phyloP scores from a whole-genome alignment of 2,888 invertebrate species.

The Melieria picta region DNA sequence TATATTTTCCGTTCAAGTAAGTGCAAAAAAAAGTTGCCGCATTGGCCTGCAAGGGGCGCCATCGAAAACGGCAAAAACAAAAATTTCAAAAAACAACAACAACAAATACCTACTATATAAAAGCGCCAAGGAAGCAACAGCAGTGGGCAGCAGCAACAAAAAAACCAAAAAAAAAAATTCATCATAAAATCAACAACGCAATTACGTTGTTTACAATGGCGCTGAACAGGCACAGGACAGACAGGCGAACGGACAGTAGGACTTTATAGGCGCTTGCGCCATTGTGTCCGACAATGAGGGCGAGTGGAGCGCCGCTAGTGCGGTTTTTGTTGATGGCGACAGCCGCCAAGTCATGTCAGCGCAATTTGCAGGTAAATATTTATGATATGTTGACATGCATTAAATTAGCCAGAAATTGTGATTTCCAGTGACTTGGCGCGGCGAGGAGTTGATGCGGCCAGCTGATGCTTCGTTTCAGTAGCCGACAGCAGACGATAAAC shows the following conservation, averaged over 20 bases:
- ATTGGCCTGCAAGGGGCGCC: not conserved
- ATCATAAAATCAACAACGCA: slow-evolving; percentile 10
- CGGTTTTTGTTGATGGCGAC: not conserved
- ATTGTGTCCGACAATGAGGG: not conserved
- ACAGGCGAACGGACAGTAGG: not conserved
- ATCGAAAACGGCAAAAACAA: slow-evolving; percentile 14
- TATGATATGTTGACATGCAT: slow-evolving; percentile 13
- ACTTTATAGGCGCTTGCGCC: no score
- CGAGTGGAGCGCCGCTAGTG: not conserved
- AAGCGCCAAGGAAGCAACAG: not conserved
- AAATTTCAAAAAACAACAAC: slow-evolving; percentile 1
- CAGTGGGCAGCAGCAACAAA: not conserved
- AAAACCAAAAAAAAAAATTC: not conserved
- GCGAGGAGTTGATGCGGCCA: not conserved
- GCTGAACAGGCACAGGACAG: not conserved
- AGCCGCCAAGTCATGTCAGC: not conserved
- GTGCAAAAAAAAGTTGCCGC: no score
- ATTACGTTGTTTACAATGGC: not conserved
- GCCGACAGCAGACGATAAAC: not conserved
- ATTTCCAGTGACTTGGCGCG: not conserved
- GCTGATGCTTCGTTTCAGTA: not conserved
- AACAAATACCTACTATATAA: not conserved
- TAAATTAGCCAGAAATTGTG: slow-evolving; percentile 11
- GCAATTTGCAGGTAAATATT: slow-evolving; percentile 8
- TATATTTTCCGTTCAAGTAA: no score